Evolutionary conservation across 2,113 vertebrate species (phyloP), one percentile per base, ranked within the genome.

Genomic region (Takifugu bimaculatus): DNA sequence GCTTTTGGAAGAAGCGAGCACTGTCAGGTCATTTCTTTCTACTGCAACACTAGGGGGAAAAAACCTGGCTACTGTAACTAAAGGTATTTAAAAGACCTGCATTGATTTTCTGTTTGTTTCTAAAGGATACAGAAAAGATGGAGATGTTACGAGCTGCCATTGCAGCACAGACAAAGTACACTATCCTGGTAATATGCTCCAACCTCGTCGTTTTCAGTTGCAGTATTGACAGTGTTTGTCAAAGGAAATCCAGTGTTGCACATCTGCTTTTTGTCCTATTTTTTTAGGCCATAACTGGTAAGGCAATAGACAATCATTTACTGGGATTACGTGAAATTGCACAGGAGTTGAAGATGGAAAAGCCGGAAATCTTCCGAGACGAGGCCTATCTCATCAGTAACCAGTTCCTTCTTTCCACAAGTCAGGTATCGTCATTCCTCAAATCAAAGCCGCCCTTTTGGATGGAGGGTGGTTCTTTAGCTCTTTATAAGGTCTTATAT

Each of bases 261-360:
- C 14, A 5, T n/a, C 10, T 5, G 15, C 13, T 4, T 5, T 15
- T 15, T 14, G 45, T 32, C 10, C 10, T 9, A 47, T 62, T 13
- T 58, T 67, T 70, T 73, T 56, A 99, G 97, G 93, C 96, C 63
- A 92, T 98, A 68, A 94, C 93, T 55, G 97, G 97, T 44, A 94
- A 93, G 93, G 96, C 92, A 67, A 98, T 98, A 72, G 97, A 99
- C 91, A 98, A 98, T 90, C 97, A 99, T 43, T 87, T 99, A 60
- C 81, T 98, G 29, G 97, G 93, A 14, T 91, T 99, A 11, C 89
- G 94, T 57, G 93, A 94, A 76, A 86, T 94, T 68, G 93, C 94
- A 57, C 89, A 86, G 28, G 94, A 96, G 32, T 69, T 90, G 61
- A 89, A 89, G 45, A 82, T 92, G 27, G 94, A 97, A 45, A 91